Evolutionary conservation across 2,113 vertebrate genomes (phyloP), one percentile per base, ranked within the genome.

Genomic region (Pyrgilauda ruficollis): DNA sequence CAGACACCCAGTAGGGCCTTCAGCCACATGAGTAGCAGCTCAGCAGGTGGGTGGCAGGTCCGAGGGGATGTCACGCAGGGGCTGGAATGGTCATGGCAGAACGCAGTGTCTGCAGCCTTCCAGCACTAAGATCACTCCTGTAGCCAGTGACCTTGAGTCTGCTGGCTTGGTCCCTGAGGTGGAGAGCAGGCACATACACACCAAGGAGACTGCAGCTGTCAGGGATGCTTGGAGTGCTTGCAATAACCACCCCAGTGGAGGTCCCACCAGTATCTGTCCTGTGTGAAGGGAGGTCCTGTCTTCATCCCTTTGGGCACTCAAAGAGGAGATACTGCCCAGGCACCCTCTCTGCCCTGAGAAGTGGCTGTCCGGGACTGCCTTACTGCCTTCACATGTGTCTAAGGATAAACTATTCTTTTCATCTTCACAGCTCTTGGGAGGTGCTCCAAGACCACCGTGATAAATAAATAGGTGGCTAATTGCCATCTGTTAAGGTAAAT

Each of bases 91-190:
- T 35, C 44, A 24, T 0, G 0, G 6, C 64, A 49, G 49, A 7
- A 1, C 13, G 5, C 1, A 0, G 9, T 6, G 26, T 44, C 70
- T 39, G 49, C 37, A 62, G 43, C 43, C 19, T 49, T 52, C 35
- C 44, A 37, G 72, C 43, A 37, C 18, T 0, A 0, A 30, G 11
- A 3, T 21, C 26, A 0, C 7, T 59, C 20, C 53, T 73, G 30
- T 3, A 27, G 20, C 7, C 26, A 10, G 41, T 10, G 35, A 37
- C 35, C 22, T 16, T 9, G 2, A 0, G 8, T 26, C 28, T 5
- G 1, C 12, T 10, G 0, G 0, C 28, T 31, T 23, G 15, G 23
- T 20, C 0, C 0, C 39, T 13, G 17, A 16, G 10, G 11, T 13
- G 49, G 13, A 23, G 10, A 43, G 14, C 21, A 24, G 1, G 2